Percentiles rank a stretch among this genome's conserved stretches.
phyloP scores from a whole-genome alignment of 2,888 invertebrate genomes.

The Epiblema foenella region DNA sequence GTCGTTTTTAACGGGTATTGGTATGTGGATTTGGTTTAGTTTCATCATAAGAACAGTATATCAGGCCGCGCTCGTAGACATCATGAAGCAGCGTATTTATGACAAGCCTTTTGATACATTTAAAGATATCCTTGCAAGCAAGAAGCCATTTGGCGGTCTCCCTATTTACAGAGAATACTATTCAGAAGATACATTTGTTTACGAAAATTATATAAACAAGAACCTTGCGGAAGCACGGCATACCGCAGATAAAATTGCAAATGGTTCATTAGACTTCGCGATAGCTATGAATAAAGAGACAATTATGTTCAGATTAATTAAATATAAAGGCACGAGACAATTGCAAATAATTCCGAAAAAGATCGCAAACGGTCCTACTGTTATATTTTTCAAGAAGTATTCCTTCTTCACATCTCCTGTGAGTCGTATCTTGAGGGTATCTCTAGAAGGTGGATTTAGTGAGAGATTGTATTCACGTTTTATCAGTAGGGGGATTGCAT shows the following conservation, averaged over 20 bases:
- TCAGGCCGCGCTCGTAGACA: slow-evolving; percentile 62
- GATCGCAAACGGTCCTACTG: slow-evolving; percentile 65
- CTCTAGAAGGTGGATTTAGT: slow-evolving; percentile 61
- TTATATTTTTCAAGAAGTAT: slow-evolving; percentile 62
- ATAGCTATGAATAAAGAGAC: slow-evolving; percentile 62
- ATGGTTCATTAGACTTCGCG: slow-evolving; percentile 59
- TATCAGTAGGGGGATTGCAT: slow-evolving; percentile 48
- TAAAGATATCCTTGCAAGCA: slow-evolving; percentile 52
- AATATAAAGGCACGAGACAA: slow-evolving; percentile 54
- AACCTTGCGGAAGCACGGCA: slow-evolving; percentile 47
- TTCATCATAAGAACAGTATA: slow-evolving; percentile 65
- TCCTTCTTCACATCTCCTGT: slow-evolving; percentile 57
- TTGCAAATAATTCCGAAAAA: slow-evolving; percentile 66
- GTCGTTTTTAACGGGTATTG: slow-evolving; percentile 55
- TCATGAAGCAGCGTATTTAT: slow-evolving; percentile 58
- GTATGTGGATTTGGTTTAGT: slow-evolving; percentile 65
- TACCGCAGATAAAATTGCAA: slow-evolving; percentile 56
- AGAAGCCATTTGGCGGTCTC: slow-evolving; percentile 60
- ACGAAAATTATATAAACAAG: slow-evolving; percentile 58
- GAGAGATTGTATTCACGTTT: slow-evolving; percentile 53
- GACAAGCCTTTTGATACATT: slow-evolving; percentile 54
- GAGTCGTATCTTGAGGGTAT: slow-evolving; percentile 54
- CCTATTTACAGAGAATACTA: slow-evolving; percentile 60
- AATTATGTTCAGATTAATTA: slow-evolving; percentile 55
- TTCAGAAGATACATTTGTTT: slow-evolving; percentile 56